Base-by-base conservation (phyloP, 2,113 vertebrate genomes). In the Zosterops borbonicus region DNA sequence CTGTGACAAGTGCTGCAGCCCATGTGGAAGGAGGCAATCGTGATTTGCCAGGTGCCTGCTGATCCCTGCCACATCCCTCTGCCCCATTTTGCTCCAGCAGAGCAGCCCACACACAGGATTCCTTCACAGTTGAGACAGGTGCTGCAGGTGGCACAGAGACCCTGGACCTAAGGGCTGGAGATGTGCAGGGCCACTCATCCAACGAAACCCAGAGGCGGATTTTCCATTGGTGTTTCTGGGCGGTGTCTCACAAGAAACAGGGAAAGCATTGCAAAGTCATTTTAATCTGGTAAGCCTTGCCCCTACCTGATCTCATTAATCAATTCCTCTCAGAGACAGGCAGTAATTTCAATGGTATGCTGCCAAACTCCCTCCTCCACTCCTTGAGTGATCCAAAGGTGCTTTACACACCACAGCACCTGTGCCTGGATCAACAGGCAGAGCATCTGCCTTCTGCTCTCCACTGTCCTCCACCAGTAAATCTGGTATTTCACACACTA, bases 401-500 rank as follows among this genome's bases (percentile, higher is more conserved):
- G 71, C 42, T 97, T 91, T 79, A 89, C 87, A 82, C 69, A 87
- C 46, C 82, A 63, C 62, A 87, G 74, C 63, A 92, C 49, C 69
- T 75, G 77, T 58, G 74, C 53, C 81, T 0, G 0, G 83, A 95
- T 53, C 78, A 91, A 84, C 67, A 90, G 74, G 82, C 84, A 87
- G 37, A 91, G 67, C 67, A 75, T 50, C 35, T 92, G 35, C 71
- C 49, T 76, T 44, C 33, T 88, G 67, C 46, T 68, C 62, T 68
- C 71, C 41, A 24, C 47, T 37, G 39, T 71, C 29, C 37, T 71
- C 41, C 62, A 83, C 91, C 47, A 71, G 53, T 39, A 69, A 87
- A 89, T 69, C 67, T 5, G 4, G 70, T 80, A 77, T 87, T 89
- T 91, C 78, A 58, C 5, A 35, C 27, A 49, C 74, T 24, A 29